Base-by-base conservation (phyloP, 2,797 vertebrate genomes). In the Melanotaenia parkinsoni region DNA sequence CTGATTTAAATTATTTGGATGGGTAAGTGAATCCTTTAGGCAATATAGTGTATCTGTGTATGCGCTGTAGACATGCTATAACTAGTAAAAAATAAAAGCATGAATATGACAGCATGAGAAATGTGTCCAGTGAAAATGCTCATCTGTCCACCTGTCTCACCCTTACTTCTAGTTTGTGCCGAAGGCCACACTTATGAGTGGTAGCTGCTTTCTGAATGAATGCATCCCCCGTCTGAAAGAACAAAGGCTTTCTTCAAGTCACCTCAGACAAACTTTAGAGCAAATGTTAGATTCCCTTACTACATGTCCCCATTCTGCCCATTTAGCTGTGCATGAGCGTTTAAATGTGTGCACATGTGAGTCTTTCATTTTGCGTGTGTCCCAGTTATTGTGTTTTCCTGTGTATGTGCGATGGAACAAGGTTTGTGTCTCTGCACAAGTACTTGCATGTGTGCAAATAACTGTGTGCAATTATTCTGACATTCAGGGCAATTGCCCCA, bases 381-480 rank as follows among this genome's bases (percentile, higher is more conserved):
- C 83, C 84, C 40, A 87, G 67, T 89, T 87, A 72, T 32, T 32
- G 16, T 56, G 43, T 67, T 79, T 70, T 35, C 50, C 13, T 14
- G 67, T 81, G 24, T 26, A 24, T 14, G 77, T 58, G 61, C 20
- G 79, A 40, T 28, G 70, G 33, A 62, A 59, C 64, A 33, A 51
- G 45, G 76, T 67, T 71, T 75, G 76, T 63, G 63, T 62, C 77
- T 37, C 53, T 79, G 74, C 63, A 73, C 47, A 70, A 71, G 70
- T 76, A 33, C 63, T 11, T 24, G 32, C 57, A 37, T 72, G 81
- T 82, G 76, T 78, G 80, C 66, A 69, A 53, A 76, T 79, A 68
- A 82, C 70, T 82, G 79, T 81, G 80, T 67, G 81, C 77, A 88
- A 89, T 87, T 87, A 84, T 85, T 88, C 62, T 83, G 86, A 86